Base-by-base conservation (phyloP, 2,797 vertebrate species). In the Ambastaia sidthimunki region DNA sequence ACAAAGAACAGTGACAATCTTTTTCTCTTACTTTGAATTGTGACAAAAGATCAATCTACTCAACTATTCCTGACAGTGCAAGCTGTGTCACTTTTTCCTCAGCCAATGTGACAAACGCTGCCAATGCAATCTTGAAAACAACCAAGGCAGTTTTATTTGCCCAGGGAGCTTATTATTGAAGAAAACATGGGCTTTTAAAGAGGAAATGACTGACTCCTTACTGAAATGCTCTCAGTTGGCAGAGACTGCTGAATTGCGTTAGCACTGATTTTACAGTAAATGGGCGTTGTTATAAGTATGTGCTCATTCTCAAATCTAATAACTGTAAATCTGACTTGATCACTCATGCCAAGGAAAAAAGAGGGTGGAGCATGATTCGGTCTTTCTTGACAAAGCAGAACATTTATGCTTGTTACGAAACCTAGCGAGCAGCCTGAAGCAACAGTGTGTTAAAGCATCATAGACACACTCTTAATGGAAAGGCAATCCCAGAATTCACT, bases 41-140 rank as follows among this genome's bases (percentile, higher is more conserved):
- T n/a, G 72, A 84, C 72, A 80, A 80, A 78, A 80, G 86, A 73
- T 71, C 52, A 3, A 74, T 78, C 71, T 73, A 82, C 50, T 71
- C 82, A 86, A 85, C 81, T 25, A 74, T 65, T 81, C 84, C 84
- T 79, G 57, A 3, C 85, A 71, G 31, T 85, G 78, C 82, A 78
- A 83, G 85, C 69, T 47, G 41, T 77, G 87, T 90, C 88, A 91
- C 70, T 85, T 52, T 90, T 91, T 91, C 89, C 90, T 82, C 57
- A 71, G 88, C 72, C 73, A 75, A 80, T 65, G 65, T 47, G 82
- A 78, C 54, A 1, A 78, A 19, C 1, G 13, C 85, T 86, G 89
- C 86, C 88, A 89, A 72, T 23, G 52, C 52, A 83, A 83, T 82
- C 74, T 87, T 84, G 81, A 87, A 81, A 80, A 68, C 74, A 80